Evolutionary conservation across 1,140 invertebrate species (phyloP).

Genomic region (Sarcophaga peregrina): DNA sequence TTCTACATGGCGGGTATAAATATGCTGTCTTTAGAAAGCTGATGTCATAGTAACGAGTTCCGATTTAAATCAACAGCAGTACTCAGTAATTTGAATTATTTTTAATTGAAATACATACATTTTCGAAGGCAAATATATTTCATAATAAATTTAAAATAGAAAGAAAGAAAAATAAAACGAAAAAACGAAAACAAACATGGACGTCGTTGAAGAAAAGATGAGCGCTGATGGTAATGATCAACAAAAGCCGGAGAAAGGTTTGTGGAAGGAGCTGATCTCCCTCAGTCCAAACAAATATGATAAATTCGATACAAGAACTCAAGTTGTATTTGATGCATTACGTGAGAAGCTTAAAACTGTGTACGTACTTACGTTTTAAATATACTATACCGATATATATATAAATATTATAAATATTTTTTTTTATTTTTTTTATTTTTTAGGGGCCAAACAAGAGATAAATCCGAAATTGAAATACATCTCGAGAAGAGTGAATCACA

Average conservation of each 20-base stretch:
- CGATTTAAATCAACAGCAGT: no score
- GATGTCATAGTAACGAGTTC: no score
- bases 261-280: background rate
- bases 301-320: background rate
- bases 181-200: background rate
- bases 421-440: background rate
- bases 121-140: background rate
- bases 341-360: background rate
- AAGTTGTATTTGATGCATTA: background rate
- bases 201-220: no score
- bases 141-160: background rate
- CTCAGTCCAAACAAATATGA: background rate
- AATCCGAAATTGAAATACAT: constrained; percentile 58
- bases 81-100: background rate
- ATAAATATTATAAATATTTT: background rate
- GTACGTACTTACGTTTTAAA: background rate
- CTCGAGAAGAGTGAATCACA: constrained; percentile 55
- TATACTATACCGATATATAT: background rate
- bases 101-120: background rate
- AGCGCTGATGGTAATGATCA: background rate
- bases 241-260: background rate
- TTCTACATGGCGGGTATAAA: no score
- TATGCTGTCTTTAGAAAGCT: no score
- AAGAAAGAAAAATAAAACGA: background rate
- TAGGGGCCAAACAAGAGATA: constrained; percentile 40